Evolutionary conservation across 2,113 vertebrate species (phyloP).

Genomic region (Oostethus manadensis): DNA sequence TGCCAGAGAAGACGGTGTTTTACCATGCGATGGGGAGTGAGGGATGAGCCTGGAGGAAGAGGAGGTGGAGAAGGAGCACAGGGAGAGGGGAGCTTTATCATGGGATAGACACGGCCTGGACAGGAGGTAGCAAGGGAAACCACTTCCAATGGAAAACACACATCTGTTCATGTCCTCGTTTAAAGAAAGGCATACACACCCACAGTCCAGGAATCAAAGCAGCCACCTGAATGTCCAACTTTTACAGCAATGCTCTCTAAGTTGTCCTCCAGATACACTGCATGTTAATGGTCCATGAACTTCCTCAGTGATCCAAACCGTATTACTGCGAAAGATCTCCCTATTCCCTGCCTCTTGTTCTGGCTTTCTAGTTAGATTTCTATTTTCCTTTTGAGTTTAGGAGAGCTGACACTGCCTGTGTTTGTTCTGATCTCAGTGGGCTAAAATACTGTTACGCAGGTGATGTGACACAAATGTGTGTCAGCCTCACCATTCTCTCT

Average conservation of each 20-base stretch:
- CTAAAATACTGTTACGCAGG: slow-evolving; percentile 69
- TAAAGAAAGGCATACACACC: slow-evolving; percentile 45
- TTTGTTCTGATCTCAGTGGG: slow-evolving; percentile 65
- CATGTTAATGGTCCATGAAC: slow-evolving; percentile 52
- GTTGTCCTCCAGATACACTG: slow-evolving; percentile 44
- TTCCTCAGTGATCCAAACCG: slow-evolving; percentile 51
- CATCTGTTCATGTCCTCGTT: slow-evolving; percentile 45
- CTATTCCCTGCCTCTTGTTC: slow-evolving; percentile 61
- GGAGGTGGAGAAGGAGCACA: slow-evolving; percentile 44
- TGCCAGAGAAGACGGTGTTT: slow-evolving; percentile 56
- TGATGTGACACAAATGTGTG: slow-evolving; percentile 59
- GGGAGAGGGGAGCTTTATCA: slow-evolving; percentile 63
- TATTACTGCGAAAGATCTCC: slow-evolving; percentile 40
- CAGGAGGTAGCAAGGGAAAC: slow-evolving; percentile 68
- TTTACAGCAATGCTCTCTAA: slow-evolving; percentile 55
- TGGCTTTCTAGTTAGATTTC: slow-evolving; percentile 54
- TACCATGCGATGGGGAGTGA: slow-evolving; percentile 74
- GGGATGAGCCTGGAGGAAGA: slow-evolving; percentile 53
- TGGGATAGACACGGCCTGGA: slow-evolving; percentile 68
- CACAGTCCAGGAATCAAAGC: slow-evolving; percentile 46
- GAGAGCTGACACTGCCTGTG: slow-evolving; percentile 69
- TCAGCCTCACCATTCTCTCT: slow-evolving; percentile 65
- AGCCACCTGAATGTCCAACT: slow-evolving; percentile 63
- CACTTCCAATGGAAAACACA: slow-evolving; percentile 60
- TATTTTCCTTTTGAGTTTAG: slow-evolving; percentile 43